Percentiles rank a stretch among this genome's conserved stretches.
Conservation (phyloP, 2,113 vertebrate species). For the Microtus ochrogaster region DNA sequence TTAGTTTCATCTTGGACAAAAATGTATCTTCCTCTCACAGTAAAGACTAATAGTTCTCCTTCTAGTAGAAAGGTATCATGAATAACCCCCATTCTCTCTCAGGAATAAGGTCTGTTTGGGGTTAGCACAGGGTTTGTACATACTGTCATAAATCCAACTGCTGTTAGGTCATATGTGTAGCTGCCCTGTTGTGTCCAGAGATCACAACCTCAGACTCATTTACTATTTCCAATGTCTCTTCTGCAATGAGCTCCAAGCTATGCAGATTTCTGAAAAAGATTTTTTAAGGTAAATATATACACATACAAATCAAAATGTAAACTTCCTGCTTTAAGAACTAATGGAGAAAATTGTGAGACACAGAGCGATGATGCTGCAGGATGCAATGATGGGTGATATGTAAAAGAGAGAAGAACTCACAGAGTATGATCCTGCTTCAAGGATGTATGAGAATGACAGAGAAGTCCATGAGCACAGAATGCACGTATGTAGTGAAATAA, state of each 20-base stretch:
- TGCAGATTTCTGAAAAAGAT: background rate
- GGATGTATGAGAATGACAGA: too few relatives aligned
- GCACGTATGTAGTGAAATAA: background rate
- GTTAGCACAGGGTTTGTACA: background rate
- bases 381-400: background rate
- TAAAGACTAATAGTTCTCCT: background rate
- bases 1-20: background rate
- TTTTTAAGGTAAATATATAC: background rate
- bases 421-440: accelerated
- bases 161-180: background rate
- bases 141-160: background rate
- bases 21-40: background rate
- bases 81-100: too few relatives aligned
- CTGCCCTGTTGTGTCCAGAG: background rate
- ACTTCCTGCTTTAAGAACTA: background rate
- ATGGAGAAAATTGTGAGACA: background rate
- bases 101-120: background rate
- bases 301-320: background rate
- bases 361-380: background rate
- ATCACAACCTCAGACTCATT: background rate
- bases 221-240: background rate
- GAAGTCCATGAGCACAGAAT: background rate
- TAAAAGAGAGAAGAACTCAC: background rate
- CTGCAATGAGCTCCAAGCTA: background rate
- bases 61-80: background rate